Base-by-base conservation (phyloP, 1,140 invertebrate genomes). In the Zaprionus taronus region DNA sequence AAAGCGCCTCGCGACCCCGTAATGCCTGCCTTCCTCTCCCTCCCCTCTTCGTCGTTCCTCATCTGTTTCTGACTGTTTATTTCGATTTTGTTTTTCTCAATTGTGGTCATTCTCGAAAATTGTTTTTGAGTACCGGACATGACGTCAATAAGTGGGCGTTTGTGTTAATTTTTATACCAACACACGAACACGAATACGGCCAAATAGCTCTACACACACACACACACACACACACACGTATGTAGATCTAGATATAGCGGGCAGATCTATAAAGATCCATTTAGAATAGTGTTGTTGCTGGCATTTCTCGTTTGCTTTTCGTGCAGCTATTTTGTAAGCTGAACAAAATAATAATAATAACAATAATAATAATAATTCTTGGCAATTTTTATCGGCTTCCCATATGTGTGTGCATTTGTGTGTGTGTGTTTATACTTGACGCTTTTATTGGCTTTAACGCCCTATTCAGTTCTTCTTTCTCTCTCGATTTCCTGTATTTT, bases 51-150 rank as follows among this genome's bases (percentile, higher is more conserved):
- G 6, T 26, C 61, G 72, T 65, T 75, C 61, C 61, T 75, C 72
- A 71, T 75, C 60, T 71, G 68, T 61, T 47, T 17, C 41, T 72
- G 68, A 34, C 73, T 76, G 79, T 90, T 90, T 71, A 82, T 90
- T 90, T 90, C 81, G 89, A 90, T 90, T 89, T 89, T 89, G 85
- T 82, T 89, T 89, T 90, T 85, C 86, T 75, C 85, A 91, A 90
- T 90, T 91, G 86, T 90, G 85, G 89, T 82, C 85, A 90, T 90
- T 82, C 86, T 90, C 86, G 85, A 90, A 90, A 90, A 90, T 90
- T 90, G 85, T 90, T 90, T 90, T 90, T 90, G 85, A 90, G 85
- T 90, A 90, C 85, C 85, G 85, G 85, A 90, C 85, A 90, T 90
- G 85, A 90, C 85, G 85, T 90, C 85, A 90, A 90, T 90, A 90